Base-by-base conservation (phyloP, 2,888 invertebrate species). In the Agonopterix subpropinquella region DNA sequence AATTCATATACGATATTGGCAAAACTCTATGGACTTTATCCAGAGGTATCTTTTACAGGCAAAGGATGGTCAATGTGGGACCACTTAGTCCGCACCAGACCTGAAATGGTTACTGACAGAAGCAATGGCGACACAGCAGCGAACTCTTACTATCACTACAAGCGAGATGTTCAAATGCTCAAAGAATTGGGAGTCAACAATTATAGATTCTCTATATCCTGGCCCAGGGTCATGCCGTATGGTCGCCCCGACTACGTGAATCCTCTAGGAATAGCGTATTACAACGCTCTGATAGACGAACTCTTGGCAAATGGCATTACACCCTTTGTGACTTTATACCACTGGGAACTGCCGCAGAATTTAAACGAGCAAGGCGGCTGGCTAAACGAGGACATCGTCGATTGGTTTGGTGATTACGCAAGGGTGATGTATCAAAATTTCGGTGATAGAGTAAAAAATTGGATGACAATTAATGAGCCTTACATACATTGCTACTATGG, bases 51-150 rank as follows among this genome's bases (percentile, higher is more conserved):
- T 28, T 28, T 28, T 28, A 28, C 15, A 91, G 91, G 86, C 15
- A 91, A 90, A 70, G 84, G 87, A 1, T 79, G 80, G 64, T 91
- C 79, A 60, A 81, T 89, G 45, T 92, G 91, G 92, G 92, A 92
- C 68, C 77, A 71, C 51, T 71, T 90, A 56, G 82, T 89, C 2
- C 89, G 89, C 15, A 62, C 53, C 1, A 50, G 54, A 4, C 66
- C 88, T 0, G 86, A 88, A 11, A 73, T 77, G 45, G 86, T 91
- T 11, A 65, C 49, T 1, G 89, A 91, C 59, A 60, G 76, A 15
- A 83, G 85, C 36, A 91, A 87, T 53, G 92, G 85, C 1, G 90
- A 92, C 59, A 68, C 90, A 2, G 83, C 91, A 1, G 79, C 89
- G 36, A 90, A 92, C 56, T 86, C 88, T 9, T 90, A 91, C 62